Evolutionary conservation across 2,113 vertebrate species (phyloP).

Genomic region (Coregonus clupeaformis): DNA sequence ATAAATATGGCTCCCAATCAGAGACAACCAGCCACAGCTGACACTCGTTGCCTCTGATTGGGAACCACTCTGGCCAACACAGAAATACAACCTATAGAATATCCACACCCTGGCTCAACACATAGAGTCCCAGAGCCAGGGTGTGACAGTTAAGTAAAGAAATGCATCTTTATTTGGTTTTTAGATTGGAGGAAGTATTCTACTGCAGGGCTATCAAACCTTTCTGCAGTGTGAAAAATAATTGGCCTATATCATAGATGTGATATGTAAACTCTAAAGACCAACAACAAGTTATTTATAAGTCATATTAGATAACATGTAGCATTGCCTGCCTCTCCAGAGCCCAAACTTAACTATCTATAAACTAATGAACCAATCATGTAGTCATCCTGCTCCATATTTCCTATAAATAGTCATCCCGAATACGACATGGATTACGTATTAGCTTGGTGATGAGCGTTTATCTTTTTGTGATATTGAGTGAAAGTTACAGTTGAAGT

Average conservation of each 20-base stretch:
- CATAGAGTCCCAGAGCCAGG: too few species aligned
- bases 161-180: background rate
- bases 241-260: too few species aligned
- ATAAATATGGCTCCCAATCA: too few species aligned
- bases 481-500: too few species aligned
- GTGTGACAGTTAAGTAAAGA: too few species aligned
- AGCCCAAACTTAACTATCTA: background rate
- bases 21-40: too few species aligned
- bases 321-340: background rate
- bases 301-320: background rate
- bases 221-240: too few species aligned
- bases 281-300: background rate
- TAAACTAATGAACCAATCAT: background rate
- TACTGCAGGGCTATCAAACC: background rate
- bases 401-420: slow-evolving; percentile 42
- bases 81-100: too few species aligned
- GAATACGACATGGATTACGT: slow-evolving; percentile 15
- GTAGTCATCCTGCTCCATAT: background rate
- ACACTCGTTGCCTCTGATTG: too few species aligned
- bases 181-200: background rate
- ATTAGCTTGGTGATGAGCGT: background rate
- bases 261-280: background rate
- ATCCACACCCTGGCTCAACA: too few species aligned
- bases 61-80: too few species aligned
- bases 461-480: slow-evolving; percentile 17